Evolutionary conservation across 2,113 vertebrate genomes (phyloP).

Genomic region (Gallinago paraguaiae): DNA sequence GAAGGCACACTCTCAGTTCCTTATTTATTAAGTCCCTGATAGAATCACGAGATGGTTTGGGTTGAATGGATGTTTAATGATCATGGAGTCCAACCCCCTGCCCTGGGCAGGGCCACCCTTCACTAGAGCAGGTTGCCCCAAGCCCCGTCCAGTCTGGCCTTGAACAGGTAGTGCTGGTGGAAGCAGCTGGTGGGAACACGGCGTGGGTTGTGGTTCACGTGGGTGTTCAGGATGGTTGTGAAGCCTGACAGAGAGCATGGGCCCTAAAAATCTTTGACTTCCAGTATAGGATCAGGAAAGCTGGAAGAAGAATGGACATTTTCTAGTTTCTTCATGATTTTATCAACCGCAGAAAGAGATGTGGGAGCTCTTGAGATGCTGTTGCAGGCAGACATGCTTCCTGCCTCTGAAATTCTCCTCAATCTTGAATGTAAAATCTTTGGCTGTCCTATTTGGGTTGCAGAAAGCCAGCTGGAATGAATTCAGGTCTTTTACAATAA

Average conservation of each 20-base stretch:
- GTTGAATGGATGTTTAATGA: neutral
- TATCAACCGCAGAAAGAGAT: neutral
- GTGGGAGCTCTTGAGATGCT: conserved; percentile 15
- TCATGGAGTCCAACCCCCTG: neutral
- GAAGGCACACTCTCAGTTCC: neutral
- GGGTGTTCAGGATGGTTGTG: neutral
- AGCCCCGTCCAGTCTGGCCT: neutral
- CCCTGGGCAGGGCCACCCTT: neutral
- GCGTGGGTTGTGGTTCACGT: neutral
- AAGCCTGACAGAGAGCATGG: neutral
- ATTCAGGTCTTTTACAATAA: neutral
- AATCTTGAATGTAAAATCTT: conserved; percentile 21
- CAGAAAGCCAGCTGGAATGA: conserved; percentile 37
- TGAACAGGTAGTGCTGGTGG: neutral
- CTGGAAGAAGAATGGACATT: neutral
- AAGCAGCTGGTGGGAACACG: neutral
- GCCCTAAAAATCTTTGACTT: neutral
- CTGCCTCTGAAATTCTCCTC: conserved; percentile 17
- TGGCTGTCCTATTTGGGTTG: neutral
- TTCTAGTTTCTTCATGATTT: neutral
- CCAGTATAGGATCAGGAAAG: neutral
- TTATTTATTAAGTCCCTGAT: neutral
- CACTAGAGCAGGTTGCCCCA: neutral
- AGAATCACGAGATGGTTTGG: neutral
- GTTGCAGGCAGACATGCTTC: neutral